These are phyloP conservation scores for Gyps fulvus DNA, from an alignment of 2,113 vertebrate genomes.

Conservation along the genomic window DNA sequence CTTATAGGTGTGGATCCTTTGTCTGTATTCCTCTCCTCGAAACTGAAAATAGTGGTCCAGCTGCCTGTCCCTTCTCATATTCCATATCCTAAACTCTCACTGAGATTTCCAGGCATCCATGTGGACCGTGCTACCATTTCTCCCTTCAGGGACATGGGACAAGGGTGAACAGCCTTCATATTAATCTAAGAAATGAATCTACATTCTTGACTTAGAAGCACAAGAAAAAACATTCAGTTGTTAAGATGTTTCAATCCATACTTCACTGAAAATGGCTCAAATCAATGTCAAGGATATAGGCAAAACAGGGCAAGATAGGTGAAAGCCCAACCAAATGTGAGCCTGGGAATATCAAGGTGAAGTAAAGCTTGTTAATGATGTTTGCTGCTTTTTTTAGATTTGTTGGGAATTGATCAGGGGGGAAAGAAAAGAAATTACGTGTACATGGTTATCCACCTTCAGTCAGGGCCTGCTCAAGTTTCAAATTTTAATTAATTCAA, in stretches of 20 bases:
- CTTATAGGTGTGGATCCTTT: neutral
- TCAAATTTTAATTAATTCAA: neutral
- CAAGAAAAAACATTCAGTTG: neutral
- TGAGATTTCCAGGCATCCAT: neutral
- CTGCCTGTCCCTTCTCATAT: neutral
- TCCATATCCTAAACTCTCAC: neutral
- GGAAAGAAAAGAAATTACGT: neutral
- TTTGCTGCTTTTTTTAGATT: neutral
- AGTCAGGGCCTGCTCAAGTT: neutral
- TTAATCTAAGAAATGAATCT: neutral
- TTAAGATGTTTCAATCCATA: neutral
- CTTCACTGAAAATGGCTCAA: neutral
- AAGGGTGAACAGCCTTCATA: neutral
- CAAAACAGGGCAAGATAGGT: neutral
- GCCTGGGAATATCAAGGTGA: neutral
- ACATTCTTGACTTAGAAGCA: neutral
- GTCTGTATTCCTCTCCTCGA: neutral
- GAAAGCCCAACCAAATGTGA: neutral
- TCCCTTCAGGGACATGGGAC: neutral
- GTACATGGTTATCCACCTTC: neutral
- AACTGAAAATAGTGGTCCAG: neutral
- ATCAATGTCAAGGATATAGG: neutral
- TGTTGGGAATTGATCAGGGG: neutral
- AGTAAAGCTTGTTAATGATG: neutral
- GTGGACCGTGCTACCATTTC: neutral